Evolutionary conservation across 2,113 vertebrate genomes (phyloP).

Genomic region (Tricholaema leucomelas): DNA sequence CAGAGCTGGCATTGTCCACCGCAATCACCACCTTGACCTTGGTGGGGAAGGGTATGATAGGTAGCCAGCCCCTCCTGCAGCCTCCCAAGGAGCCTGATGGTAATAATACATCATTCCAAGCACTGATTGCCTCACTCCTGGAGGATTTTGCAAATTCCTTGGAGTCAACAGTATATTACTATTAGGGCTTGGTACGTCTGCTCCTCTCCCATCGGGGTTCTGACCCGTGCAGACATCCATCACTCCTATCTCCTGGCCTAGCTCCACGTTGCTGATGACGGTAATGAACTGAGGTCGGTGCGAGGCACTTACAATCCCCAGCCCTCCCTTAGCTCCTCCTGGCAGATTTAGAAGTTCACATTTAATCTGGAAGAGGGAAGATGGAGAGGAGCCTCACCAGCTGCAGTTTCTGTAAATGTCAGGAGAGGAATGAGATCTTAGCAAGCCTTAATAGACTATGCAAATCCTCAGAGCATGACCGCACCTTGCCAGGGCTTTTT

Average conservation of each 20-base stretch:
- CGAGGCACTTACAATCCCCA: not conserved
- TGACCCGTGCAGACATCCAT: not conserved
- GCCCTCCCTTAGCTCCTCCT: not conserved
- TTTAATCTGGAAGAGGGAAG: conserved; percentile 40
- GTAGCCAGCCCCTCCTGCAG: not conserved
- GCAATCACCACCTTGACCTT: not conserved
- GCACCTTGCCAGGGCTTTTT: not conserved
- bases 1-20: not conserved
- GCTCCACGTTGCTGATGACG: not conserved
- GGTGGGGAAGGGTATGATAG: not conserved
- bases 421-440: conserved; percentile 43
- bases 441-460: conserved; percentile 47
- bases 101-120: not conserved
- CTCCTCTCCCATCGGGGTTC: not conserved
- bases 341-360: conserved; percentile 22
- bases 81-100: not conserved
- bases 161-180: not conserved
- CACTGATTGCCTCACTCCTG: not conserved
- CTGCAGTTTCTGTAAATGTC: conserved; percentile 49
- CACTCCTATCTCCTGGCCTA: not conserved
- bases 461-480: conserved; percentile 44
- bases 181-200: not conserved
- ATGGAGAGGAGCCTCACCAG: conserved; percentile 3
- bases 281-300: not conserved
- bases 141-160: not conserved